Evolutionary conservation across 23 tunicate species (phyloP).

Genomic region (Clavelina lepadiformis): DNA sequence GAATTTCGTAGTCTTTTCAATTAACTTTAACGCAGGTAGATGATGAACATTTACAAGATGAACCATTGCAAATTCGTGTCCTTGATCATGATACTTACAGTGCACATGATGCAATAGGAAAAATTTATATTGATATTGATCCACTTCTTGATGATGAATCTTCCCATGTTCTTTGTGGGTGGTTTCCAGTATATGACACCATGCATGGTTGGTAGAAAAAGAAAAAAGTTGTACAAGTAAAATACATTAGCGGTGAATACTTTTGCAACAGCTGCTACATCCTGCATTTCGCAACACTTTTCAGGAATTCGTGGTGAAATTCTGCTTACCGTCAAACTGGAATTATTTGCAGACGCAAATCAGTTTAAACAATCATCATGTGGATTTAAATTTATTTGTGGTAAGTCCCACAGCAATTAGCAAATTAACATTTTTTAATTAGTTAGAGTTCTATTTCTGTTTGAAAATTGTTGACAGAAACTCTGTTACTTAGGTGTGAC

Average conservation of each 20-base stretch:
- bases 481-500: conserved; percentile 43
- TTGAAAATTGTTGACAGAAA: too few relatives aligned
- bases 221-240: neutral
- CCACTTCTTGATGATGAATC: conserved; percentile 78
- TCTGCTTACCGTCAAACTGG: conserved; percentile 48
- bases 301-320: conserved; percentile 84
- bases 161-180: conserved; percentile 59
- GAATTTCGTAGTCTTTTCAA: too few relatives aligned
- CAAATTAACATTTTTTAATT: neutral
- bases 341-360: conserved; percentile 69
- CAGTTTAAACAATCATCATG: conserved; percentile 81
- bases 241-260: neutral
- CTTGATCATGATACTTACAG: conserved; percentile 92
- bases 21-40: conserved; percentile 54
- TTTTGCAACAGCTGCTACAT: neutral
- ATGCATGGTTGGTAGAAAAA: conserved; percentile 71
- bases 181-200: conserved; percentile 95
- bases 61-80: conserved; percentile 81
- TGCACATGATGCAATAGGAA: conserved; percentile 90
- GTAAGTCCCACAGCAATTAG: conserved; percentile 11
- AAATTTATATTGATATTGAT: conserved; percentile 78
- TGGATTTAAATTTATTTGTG: conserved; percentile 84
- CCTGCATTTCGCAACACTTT: neutral
- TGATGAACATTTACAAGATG: conserved; percentile 93
- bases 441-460: too few relatives aligned